Percentiles rank a stretch among this genome's conserved stretches.
Conservation (phyloP, 2,113 vertebrate genomes). For the Pseudopipra pipra region DNA sequence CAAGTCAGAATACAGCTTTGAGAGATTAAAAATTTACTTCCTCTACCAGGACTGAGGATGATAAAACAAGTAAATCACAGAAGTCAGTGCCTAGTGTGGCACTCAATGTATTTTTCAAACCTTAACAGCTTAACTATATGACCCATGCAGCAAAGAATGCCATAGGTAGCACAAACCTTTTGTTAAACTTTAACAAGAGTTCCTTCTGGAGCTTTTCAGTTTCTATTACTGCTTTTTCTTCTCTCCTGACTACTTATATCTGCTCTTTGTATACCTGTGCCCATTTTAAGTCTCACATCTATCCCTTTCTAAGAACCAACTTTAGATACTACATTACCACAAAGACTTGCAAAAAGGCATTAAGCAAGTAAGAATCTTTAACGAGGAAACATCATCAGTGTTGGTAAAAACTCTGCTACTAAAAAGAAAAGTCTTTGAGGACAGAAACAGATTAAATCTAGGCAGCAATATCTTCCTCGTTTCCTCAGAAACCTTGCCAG, state of each 20-base stretch:
- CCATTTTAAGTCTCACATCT: fast-evolving
- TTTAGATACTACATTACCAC: background rate
- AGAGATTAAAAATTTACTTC: background rate
- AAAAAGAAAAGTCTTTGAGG: background rate
- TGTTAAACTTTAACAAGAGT: conserved; percentile 3
- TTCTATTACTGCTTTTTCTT: background rate
- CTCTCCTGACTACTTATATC: background rate
- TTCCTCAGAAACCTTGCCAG: background rate
- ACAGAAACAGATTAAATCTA: background rate
- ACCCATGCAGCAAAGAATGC: background rate
- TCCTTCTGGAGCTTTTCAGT: background rate
- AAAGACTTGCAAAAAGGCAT: background rate
- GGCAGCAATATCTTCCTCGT: background rate
- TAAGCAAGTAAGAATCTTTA: background rate
- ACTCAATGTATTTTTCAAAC: background rate
- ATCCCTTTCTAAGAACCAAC: background rate
- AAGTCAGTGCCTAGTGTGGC: background rate
- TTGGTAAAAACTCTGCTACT: background rate
- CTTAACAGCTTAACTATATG: background rate
- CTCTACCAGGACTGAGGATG: background rate
- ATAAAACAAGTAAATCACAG: background rate
- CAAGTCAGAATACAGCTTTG: background rate
- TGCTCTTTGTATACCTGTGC: background rate
- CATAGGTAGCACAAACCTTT: background rate
- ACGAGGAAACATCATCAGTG: background rate